These are phyloP conservation scores for Sylvicola cinctus DNA, from an alignment of 2,888 invertebrate species.

Conservation along the genomic window DNA sequence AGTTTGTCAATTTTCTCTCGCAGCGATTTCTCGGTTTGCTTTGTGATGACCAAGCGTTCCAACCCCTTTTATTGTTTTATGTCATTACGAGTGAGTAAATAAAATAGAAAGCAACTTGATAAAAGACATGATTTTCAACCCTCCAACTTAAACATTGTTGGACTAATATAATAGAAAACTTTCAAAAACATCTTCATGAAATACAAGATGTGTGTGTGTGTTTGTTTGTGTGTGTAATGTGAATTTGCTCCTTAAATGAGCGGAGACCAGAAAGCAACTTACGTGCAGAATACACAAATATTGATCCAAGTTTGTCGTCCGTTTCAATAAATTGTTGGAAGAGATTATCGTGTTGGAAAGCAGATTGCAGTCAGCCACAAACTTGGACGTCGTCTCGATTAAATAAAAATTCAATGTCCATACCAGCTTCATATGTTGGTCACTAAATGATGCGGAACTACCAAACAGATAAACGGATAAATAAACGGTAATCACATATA, in stretches of 20 bases:
- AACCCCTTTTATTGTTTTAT: constrained; percentile 32
- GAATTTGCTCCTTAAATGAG: no score
- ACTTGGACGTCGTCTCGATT: constrained; percentile 48
- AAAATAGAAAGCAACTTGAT: constrained; percentile 2
- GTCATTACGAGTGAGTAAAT: constrained; percentile 10
- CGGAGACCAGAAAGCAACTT: constrained; percentile 9
- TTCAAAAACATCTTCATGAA: no score
- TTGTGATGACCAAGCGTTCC: constrained; percentile 43
- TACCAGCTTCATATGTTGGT: constrained; percentile 44
- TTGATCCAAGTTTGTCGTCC: constrained; percentile 24
- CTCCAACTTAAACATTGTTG: no score
- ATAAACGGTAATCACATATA: no score
- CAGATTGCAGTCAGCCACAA: constrained; percentile 34
- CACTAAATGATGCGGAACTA: constrained; percentile 22
- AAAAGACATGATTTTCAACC: no score
- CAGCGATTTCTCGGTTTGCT: constrained; percentile 30
- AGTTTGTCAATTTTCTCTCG: constrained; percentile 44
- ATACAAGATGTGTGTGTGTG: no score
- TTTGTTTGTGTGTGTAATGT: no score
- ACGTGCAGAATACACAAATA: constrained; percentile 30
- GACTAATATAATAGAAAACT: no score
- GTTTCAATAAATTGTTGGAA: constrained; percentile 29
- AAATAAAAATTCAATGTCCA: constrained; percentile 60
- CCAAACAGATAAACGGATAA: background rate
- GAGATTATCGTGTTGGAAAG: constrained; percentile 34